Evolutionary conservation across 2,888 invertebrate genomes (phyloP), one percentile per base, ranked within the genome.

Genomic region (Phyllotreta striolata): DNA sequence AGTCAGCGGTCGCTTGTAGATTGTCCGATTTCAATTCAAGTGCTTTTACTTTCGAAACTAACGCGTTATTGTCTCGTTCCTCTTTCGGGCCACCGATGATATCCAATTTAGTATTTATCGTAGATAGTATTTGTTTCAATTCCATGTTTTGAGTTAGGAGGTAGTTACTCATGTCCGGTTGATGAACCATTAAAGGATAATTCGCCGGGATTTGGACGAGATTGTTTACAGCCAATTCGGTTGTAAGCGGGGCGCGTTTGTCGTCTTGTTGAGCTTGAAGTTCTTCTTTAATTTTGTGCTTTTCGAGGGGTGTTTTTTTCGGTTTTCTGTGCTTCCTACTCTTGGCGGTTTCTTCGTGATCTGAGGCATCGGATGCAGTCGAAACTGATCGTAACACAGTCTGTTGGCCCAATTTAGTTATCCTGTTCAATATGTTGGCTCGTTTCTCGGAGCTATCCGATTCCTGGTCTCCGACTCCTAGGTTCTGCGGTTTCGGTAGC

Each of bases 91-190:
- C 56, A 6, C 37, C 37, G 24, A 89, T 80, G 68, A 83, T 83
- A 72, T 90, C 89, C 40, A 90, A 80, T 80, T 89, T 89, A 62
- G 86, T 85, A 14, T 86, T 83, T 68, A 90, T 82, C 74, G 38
- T 88, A 86, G n/a, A 84, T 81, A 66, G 90, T 80, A 68, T 86
- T 85, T 80, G 89, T 84, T 89, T 83, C n/a, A 90, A 78, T 77
- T 90, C 90, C 6, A 87, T 83, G 74, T 88, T 88, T 64, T 89
- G 87, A 12, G 86, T 81, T 55, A 88, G 75, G 64, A 88, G 81
- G 69, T 87, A 79, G 14, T 66, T 65, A 68, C 85, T 85, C 44
- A 86, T 75, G 66, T 82, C 83, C 14, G 38, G 38, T 13, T 46
- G 44, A 6, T 39, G 57, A 1, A 37, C 13, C 35, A 41, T 39